Conservation (phyloP, 2,113 vertebrate genomes). For the Lophura nycthemera region DNA sequence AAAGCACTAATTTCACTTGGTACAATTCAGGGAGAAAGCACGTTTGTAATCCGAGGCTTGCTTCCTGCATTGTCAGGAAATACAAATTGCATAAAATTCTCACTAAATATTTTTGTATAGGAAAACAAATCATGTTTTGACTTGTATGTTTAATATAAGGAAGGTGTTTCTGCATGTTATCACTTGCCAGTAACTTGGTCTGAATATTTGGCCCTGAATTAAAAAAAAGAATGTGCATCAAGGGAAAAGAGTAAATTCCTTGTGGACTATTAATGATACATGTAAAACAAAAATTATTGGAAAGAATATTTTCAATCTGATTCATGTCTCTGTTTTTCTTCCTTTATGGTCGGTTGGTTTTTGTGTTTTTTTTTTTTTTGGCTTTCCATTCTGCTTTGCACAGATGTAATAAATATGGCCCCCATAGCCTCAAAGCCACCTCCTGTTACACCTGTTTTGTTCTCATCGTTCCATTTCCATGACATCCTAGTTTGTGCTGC, state of each 20-base stretch:
- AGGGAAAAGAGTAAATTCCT: background rate
- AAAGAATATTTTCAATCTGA: conserved; percentile 35
- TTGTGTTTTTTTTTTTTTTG: background rate
- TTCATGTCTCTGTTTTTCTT: conserved; percentile 4
- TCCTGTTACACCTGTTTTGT: background rate
- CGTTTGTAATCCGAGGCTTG: background rate
- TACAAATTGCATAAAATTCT: background rate
- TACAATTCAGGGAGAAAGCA: conserved; percentile 15
- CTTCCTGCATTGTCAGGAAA: background rate
- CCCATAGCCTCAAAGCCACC: background rate
- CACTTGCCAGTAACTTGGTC: background rate
- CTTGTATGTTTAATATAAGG: background rate
- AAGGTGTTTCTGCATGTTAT: background rate
- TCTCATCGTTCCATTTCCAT: conserved; percentile 1
- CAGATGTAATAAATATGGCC: background rate
- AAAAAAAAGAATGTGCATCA: background rate
- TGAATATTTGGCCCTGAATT: background rate
- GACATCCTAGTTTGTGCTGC: background rate
- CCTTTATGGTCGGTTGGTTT: background rate
- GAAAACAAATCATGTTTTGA: background rate
- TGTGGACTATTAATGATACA: background rate
- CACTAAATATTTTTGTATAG: background rate
- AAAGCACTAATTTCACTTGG: background rate
- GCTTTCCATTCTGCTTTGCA: background rate
- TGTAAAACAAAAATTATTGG: background rate